Percentiles rank a stretch among this genome's conserved stretches.
These are phyloP conservation scores for Actinia equina DNA, from an alignment of 64 coral and sea anemone species.

Conservation along the genomic window DNA sequence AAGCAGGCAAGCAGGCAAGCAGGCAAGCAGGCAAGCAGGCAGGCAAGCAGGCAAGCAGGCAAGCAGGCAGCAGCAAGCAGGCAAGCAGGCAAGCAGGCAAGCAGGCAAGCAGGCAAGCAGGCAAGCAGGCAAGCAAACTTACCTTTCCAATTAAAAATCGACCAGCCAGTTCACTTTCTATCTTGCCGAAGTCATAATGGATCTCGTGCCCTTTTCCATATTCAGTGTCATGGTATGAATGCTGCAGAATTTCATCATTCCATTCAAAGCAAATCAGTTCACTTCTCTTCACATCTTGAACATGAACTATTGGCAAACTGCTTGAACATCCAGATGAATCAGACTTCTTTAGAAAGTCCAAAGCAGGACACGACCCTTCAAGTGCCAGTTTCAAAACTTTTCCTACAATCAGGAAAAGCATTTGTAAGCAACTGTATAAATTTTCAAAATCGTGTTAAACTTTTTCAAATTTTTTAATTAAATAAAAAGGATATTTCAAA, in stretches of 20 bases:
- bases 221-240: slow-evolving; percentile 66
- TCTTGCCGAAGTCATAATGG: slow-evolving; percentile 68
- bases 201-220: slow-evolving; percentile 75
- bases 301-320: slow-evolving; percentile 28
- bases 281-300: slow-evolving; percentile 67
- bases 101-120: too few relatives aligned
- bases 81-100: too few relatives aligned
- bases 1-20: too few relatives aligned
- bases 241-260: slow-evolving; percentile 55
- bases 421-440: too few relatives aligned
- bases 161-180: slow-evolving; percentile 63
- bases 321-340: background rate
- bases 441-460: too few relatives aligned
- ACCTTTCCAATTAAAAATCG: slow-evolving; percentile 59
- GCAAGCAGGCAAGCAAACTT: background rate
- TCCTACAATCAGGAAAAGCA: background rate
- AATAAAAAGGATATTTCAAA: too few relatives aligned
- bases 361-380: background rate
- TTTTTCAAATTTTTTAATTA: too few relatives aligned
- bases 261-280: slow-evolving; percentile 72
- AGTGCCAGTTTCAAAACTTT: background rate
- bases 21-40: too few relatives aligned
- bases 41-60: too few relatives aligned
- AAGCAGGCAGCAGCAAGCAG: too few relatives aligned
- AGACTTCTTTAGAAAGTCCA: background rate